Percentiles rank a stretch among this genome's conserved stretches.
Conservation (phyloP, 1,140 invertebrate species). For the Brevipalpus yothersi region DNA sequence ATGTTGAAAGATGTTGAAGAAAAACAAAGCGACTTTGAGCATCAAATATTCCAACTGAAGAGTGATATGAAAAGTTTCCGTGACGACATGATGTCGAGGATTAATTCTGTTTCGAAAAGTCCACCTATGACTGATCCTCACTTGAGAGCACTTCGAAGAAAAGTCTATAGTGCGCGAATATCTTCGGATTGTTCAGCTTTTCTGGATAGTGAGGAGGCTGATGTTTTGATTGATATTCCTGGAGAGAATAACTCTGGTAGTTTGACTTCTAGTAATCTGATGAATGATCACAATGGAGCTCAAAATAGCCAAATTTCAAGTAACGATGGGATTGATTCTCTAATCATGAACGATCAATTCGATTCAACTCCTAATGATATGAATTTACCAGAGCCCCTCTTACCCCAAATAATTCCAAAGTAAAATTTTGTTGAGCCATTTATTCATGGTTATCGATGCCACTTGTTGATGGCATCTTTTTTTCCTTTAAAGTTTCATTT, state of each 20-base stretch:
- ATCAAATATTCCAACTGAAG: not conserved
- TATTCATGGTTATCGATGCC: no score
- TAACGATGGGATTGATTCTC: not conserved
- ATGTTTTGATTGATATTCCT: not conserved
- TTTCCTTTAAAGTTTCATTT: no score
- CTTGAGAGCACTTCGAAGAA: not conserved
- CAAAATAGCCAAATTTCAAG: not conserved
- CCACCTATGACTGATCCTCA: not conserved
- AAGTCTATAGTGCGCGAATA: not conserved
- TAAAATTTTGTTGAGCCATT: not conserved
- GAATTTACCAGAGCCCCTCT: not conserved
- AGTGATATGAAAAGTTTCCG: not conserved
- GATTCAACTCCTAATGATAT: not conserved
- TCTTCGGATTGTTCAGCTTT: not conserved
- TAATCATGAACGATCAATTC: not conserved
- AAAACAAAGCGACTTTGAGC: constrained; percentile 2
- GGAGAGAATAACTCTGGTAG: not conserved
- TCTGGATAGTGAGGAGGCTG: not conserved
- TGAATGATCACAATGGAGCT: not conserved
- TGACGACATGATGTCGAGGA: not conserved
- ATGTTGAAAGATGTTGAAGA: constrained; percentile 30
- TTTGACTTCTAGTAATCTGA: not conserved
- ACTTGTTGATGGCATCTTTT: no score
- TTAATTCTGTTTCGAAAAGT: not conserved
- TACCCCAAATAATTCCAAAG: not conserved